Percentiles rank a stretch among this genome's conserved stretches.
These are phyloP conservation scores for Venusia cambrica DNA, from an alignment of 2,888 invertebrate genomes.

Conservation along the genomic window DNA sequence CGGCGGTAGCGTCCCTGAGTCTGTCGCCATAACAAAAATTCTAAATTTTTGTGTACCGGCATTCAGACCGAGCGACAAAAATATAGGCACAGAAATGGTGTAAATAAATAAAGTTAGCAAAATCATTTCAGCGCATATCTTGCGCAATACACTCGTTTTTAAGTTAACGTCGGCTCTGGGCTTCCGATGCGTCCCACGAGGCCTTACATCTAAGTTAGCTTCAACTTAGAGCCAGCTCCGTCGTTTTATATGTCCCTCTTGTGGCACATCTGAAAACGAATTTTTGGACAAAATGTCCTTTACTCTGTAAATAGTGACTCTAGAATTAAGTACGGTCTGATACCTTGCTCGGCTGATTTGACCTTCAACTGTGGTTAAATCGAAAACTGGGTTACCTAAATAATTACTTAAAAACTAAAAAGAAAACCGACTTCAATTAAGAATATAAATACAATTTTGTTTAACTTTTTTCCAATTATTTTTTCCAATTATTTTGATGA, in stretches of 20 bases:
- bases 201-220: constrained; percentile 64
- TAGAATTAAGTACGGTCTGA: constrained; percentile 22
- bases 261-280: constrained; percentile 50
- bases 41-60: too few relatives aligned
- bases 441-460: too few relatives aligned
- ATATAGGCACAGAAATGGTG: background rate
- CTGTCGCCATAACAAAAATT: too few relatives aligned
- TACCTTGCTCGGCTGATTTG: too few relatives aligned
- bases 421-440: too few relatives aligned
- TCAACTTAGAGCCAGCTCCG: constrained; percentile 59
- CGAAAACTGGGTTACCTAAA: too few relatives aligned
- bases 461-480: too few relatives aligned
- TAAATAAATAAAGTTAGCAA: constrained; percentile 23
- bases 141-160: constrained; percentile 43
- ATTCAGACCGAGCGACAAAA: too few relatives aligned
- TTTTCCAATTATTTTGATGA: too few relatives aligned
- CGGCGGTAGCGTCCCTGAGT: too few relatives aligned
- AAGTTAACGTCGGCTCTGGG: constrained; percentile 51
- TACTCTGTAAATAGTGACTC: constrained; percentile 36
- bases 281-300: constrained; percentile 45
- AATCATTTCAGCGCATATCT: constrained; percentile 38
- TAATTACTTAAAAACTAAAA: too few relatives aligned
- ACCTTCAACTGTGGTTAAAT: too few relatives aligned
- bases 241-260: constrained; percentile 54
- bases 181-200: constrained; percentile 49